A percentile compares a stretch with the other conserved stretches of the same genome.
phyloP scores from a whole-genome alignment of 2,797 vertebrate species.

The Erethizon dorsatum region DNA sequence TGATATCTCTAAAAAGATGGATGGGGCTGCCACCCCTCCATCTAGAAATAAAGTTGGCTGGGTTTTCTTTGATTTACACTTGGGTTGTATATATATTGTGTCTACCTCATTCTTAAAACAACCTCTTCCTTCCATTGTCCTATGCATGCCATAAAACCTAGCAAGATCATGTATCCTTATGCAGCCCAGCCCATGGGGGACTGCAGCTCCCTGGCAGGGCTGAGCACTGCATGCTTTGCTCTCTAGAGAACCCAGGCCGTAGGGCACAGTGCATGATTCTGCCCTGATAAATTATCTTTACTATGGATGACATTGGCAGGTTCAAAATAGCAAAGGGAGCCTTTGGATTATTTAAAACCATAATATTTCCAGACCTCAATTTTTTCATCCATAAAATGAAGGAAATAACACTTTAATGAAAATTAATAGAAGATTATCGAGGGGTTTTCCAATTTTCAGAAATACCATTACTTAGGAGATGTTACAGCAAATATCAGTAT shows the following conservation, averaged over 20 bases:
- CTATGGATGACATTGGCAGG: background rate
- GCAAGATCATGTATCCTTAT: background rate
- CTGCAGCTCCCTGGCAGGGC: fast-evolving
- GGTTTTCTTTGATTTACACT: background rate
- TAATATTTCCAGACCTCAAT: constrained; percentile 7
- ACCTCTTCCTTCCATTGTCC: background rate
- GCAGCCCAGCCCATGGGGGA: background rate
- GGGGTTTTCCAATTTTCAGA: constrained; percentile 46
- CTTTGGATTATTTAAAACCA: constrained; percentile 65
- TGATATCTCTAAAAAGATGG: background rate
- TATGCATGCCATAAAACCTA: background rate
- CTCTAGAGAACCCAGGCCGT: background rate
- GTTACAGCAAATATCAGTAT: constrained; percentile 16
- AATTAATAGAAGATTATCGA: constrained; percentile 66
- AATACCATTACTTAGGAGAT: background rate
- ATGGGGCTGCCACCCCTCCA: background rate
- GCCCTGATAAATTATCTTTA: background rate
- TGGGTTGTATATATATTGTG: background rate
- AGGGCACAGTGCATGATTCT: background rate
- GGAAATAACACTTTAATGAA: constrained; percentile 69
- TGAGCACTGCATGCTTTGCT: background rate
- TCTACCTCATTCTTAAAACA: background rate
- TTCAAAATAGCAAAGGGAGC: constrained; percentile 22
- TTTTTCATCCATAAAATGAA: constrained; percentile 69
- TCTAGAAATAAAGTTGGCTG: constrained; percentile 7